These are phyloP conservation scores for Cuculus canorus DNA, from an alignment of 2,797 vertebrate genomes.

Conservation along the genomic window DNA sequence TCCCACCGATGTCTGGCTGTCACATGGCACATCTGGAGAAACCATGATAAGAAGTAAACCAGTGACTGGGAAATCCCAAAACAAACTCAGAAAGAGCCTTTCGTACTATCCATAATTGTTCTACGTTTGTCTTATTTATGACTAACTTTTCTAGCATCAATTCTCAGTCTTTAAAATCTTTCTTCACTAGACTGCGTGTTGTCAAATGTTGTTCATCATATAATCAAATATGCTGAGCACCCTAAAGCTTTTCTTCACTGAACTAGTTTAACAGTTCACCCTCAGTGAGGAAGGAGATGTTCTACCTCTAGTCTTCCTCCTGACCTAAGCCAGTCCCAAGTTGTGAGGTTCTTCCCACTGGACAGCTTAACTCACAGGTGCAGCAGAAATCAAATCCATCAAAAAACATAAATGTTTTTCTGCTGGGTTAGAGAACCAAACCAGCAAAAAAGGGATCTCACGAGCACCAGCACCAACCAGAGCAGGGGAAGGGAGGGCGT, in stretches of 20 bases:
- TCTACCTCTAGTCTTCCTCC: background rate
- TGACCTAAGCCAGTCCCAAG: background rate
- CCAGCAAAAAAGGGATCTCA: background rate
- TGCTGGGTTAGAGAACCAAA: background rate
- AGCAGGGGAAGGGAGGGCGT: background rate
- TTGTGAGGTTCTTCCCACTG: background rate
- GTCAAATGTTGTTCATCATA: background rate
- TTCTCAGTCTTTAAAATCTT: background rate
- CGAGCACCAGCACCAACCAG: background rate
- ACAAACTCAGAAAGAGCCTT: accelerated
- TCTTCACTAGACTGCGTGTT: background rate
- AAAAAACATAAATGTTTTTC: background rate
- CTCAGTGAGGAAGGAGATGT: background rate
- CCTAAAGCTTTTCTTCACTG: background rate
- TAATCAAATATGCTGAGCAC: background rate
- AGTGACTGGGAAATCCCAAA: accelerated
- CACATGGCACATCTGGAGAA: background rate
- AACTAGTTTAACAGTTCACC: background rate
- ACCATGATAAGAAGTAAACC: accelerated
- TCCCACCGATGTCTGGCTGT: accelerated
- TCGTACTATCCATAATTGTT: background rate
- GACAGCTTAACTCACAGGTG: background rate
- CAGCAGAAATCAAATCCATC: background rate
- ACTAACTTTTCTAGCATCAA: background rate
- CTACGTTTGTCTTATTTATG: background rate